Base-by-base conservation (phyloP, 2,797 vertebrate genomes). In the Acipenser transmontanus region DNA sequence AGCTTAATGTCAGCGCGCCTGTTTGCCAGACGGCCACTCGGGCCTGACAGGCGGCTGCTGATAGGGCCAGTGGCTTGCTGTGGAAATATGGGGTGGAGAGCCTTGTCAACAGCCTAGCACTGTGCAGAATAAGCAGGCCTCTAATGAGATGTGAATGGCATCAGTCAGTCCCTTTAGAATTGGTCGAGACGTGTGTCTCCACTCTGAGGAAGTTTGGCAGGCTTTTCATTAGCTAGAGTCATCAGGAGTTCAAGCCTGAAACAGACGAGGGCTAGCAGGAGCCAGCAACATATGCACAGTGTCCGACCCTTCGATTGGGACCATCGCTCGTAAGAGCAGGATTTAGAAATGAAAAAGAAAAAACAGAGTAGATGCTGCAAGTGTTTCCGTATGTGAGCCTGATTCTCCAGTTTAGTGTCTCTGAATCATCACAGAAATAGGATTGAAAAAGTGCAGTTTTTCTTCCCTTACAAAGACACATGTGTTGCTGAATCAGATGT, bases 111-210 rank as follows among this genome's bases (percentile, higher is more conserved):
- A 72, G 77, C 80, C 75, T 74, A 80, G 81, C 79, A 76, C 84
- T 76, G 72, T 76, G 72, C 68, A 61, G 86, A 84, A 87, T 87
- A 87, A 82, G 90, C 86, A 79, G 79, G 84, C 80, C 83, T 80
- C 65, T 91, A 92, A 92, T 94, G 91, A 93, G 88, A 81, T 20
- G 68, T 84, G 90, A 88, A 90, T 83, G 85, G 85, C 86, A 86
- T 87, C 84, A 83, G 81, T 74, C 77, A 76, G 77, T 84, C 87
- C 85, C 88, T 86, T 80, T 78, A 82, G 81, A 87, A 76, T 79
- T 74, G 83, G 79, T 70, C 76, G 72, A 67, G 82, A 78, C 78
- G 71, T 84, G 82, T 73, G 70, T 82, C 78, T 82, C 78, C 80
- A 78, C 72, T 70, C 69, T 50, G 66, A 83, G 81, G 78, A 79